phyloP scores from a whole-genome alignment of 2,113 vertebrate genomes.

The Bothrops jararaca region DNA sequence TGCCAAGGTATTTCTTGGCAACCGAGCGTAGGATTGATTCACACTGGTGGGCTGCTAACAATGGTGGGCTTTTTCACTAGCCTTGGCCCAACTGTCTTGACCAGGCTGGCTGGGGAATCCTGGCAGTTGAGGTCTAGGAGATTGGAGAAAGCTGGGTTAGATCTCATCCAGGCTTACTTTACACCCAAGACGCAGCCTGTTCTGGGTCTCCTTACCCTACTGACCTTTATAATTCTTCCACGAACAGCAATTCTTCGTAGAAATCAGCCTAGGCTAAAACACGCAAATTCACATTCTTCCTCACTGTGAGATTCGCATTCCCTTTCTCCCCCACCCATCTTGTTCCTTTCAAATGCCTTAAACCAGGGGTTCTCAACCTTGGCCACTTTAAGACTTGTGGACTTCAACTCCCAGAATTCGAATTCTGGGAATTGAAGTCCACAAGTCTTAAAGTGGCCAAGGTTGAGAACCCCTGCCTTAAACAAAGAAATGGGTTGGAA shows the following conservation, averaged over 20 bases:
- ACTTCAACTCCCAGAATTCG: too few relatives aligned
- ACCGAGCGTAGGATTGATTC: rapidly evolving
- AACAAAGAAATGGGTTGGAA: too few relatives aligned
- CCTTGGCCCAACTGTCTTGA: neutral
- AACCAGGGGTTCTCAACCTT: too few relatives aligned
- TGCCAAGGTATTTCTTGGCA: neutral
- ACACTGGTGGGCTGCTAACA: neutral
- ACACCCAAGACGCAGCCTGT: neutral
- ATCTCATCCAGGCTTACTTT: neutral
- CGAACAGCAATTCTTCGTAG: too few relatives aligned
- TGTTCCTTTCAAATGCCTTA: too few relatives aligned
- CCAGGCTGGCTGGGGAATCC: neutral
- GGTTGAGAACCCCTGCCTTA: too few relatives aligned
- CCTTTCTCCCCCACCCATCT: too few relatives aligned
- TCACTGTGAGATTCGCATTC: neutral
- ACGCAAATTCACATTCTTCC: neutral
- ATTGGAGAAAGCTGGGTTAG: neutral
- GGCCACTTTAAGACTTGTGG: too few relatives aligned
- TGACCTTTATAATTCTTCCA: neutral
- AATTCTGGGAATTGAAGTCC: too few relatives aligned
- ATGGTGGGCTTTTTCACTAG: neutral
- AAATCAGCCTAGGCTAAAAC: neutral
- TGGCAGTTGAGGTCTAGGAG: neutral
- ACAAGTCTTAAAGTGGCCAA: too few relatives aligned
- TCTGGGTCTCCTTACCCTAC: neutral